Conservation (phyloP, 2,888 invertebrate genomes). For the Trisateles emortualis region DNA sequence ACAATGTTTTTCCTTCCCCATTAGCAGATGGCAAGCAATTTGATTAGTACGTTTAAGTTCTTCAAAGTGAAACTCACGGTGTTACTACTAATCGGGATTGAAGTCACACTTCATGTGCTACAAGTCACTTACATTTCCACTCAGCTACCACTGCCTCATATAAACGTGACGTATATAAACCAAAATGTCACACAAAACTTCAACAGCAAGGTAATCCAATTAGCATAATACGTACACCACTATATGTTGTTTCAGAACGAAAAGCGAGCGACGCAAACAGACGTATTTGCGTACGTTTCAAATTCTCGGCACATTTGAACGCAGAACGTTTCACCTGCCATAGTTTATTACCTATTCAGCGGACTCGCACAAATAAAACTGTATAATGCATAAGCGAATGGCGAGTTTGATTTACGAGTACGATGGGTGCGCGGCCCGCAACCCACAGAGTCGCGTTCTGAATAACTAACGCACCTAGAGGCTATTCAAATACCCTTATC, state of each 20-base stretch:
- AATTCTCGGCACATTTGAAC: conserved; percentile 76
- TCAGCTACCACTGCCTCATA: no score
- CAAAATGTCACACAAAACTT: conserved; percentile 23
- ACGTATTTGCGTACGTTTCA: conserved; percentile 75
- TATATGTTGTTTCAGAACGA: conserved; percentile 29
- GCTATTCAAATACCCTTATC: conserved; percentile 72
- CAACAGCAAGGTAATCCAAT: conserved; percentile 33
- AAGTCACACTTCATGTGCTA: no score
- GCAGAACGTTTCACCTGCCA: conserved; percentile 82
- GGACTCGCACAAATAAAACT: conserved; percentile 87
- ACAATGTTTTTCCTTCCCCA: no score
- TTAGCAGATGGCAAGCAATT: no score
- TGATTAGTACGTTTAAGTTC: no score
- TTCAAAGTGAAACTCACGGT: no score
- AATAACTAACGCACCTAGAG: conserved; percentile 82
- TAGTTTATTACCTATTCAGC: conserved; percentile 86
- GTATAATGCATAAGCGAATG: conserved; percentile 87
- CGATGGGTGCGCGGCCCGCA: conserved; percentile 60
- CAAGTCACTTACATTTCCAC: no score
- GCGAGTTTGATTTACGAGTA: conserved; percentile 86
- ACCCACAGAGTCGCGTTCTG: conserved; percentile 72
- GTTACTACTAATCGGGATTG: no score
- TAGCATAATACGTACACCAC: conserved; percentile 21
- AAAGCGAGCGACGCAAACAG: conserved; percentile 54
- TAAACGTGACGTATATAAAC: no score